These are phyloP conservation scores for Morus bassanus DNA, from an alignment of 2,797 vertebrate species.

Conservation along the genomic window DNA sequence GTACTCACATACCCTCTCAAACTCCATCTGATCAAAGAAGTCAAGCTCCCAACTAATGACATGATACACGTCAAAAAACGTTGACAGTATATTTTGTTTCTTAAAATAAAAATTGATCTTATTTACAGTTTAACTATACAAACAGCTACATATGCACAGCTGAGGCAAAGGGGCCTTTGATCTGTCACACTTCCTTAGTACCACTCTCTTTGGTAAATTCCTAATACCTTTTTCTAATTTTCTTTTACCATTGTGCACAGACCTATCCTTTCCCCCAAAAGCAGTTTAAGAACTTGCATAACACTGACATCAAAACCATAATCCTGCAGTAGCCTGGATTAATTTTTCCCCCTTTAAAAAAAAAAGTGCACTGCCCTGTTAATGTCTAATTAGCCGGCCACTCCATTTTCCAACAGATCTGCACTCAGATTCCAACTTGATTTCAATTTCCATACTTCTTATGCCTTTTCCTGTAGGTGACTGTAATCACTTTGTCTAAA, in stretches of 20 bases:
- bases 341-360: neutral
- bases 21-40: neutral
- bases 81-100: neutral
- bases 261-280: neutral
- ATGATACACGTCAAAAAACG: neutral
- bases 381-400: neutral
- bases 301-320: conserved; percentile 9
- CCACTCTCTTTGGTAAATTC: neutral
- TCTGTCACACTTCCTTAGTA: neutral
- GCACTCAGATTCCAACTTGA: neutral
- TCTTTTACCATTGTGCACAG: neutral
- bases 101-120: neutral
- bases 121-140: neutral
- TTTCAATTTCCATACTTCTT: neutral
- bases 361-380: neutral
- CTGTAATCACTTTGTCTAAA: neutral
- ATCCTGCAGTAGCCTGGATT: conserved; percentile 1
- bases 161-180: neutral
- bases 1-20: neutral
- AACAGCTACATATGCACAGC: neutral
- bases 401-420: neutral
- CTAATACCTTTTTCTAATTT: neutral
- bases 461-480: neutral
- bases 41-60: neutral
- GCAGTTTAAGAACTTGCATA: conserved; percentile 7